Percentiles rank a stretch among this genome's conserved stretches.
phyloP scores from a whole-genome alignment of 2,888 invertebrate genomes.

The Zootermopsis nevadensis region DNA sequence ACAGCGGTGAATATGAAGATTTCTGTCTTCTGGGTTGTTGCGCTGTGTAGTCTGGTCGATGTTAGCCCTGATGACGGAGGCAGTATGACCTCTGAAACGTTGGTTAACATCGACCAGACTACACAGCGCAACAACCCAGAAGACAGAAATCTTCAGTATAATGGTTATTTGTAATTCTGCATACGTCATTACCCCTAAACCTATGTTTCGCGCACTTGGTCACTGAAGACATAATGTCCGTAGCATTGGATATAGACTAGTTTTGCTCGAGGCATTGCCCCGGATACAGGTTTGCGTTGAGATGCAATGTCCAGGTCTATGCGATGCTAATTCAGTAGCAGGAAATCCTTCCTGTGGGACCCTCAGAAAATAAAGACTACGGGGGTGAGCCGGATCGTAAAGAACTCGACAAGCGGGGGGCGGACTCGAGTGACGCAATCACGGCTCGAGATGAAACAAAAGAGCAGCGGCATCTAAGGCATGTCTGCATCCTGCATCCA shows the following conservation, averaged over 20 bases:
- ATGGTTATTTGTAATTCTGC: too few relatives aligned
- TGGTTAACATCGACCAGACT: too few relatives aligned
- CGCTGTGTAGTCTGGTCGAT: too few relatives aligned
- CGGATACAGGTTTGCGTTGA: conserved; percentile 17
- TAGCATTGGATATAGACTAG: background rate
- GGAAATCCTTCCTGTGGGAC: conserved; percentile 44
- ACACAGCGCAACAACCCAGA: too few relatives aligned
- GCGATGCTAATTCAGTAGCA: conserved; percentile 40
- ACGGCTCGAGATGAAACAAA: conserved; percentile 34
- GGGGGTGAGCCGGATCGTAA: conserved; percentile 27
- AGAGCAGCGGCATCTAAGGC: conserved; percentile 39
- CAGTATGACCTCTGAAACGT: too few relatives aligned
- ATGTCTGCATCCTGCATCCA: conserved; percentile 12
- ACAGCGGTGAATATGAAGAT: too few relatives aligned
- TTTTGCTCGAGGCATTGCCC: background rate
- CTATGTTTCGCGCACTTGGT: too few relatives aligned
- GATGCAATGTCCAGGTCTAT: conserved; percentile 36
- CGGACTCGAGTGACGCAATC: conserved; percentile 41
- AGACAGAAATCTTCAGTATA: too few relatives aligned
- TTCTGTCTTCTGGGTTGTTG: too few relatives aligned
- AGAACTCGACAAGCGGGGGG: conserved; percentile 41
- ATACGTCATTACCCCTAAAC: too few relatives aligned
- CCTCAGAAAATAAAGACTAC: conserved; percentile 36
- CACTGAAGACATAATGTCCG: too few relatives aligned
- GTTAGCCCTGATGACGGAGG: too few relatives aligned